Conservation (phyloP, 2,113 vertebrate species). For the Stictonetta naevosa region DNA sequence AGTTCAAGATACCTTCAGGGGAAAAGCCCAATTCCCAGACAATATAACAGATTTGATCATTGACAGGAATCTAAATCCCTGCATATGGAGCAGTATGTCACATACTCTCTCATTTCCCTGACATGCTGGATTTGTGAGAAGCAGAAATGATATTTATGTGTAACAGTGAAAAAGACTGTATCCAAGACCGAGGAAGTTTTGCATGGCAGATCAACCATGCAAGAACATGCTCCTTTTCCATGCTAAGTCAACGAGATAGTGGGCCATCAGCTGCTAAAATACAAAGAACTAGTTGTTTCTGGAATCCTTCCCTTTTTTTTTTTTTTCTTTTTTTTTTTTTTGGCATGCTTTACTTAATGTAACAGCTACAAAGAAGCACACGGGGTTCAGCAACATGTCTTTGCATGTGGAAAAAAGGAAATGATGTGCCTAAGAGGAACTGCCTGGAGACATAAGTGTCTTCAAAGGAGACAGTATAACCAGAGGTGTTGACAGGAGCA, state of each 20-base stretch:
- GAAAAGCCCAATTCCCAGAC: background rate
- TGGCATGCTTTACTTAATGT: background rate
- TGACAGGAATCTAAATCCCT: background rate
- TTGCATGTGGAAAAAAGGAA: constrained; percentile 11
- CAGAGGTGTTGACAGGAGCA: constrained; percentile 45
- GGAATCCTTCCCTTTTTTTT: background rate
- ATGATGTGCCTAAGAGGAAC: constrained; percentile 27
- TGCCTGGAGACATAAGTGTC: constrained; percentile 15
- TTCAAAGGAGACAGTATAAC: constrained; percentile 23
- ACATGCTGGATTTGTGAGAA: background rate
- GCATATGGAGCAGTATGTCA: background rate
- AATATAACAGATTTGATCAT: background rate
- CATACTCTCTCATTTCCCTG: background rate
- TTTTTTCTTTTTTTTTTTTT: background rate
- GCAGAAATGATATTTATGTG: background rate
- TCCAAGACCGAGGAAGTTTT: background rate
- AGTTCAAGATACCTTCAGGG: background rate
- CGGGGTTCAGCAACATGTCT: background rate
- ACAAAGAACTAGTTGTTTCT: constrained; percentile 39
- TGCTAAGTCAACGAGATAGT: background rate
- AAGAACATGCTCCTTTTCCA: background rate
- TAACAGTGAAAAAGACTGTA: background rate
- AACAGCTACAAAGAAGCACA: background rate
- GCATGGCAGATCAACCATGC: background rate
- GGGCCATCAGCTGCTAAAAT: constrained; percentile 1